A percentile compares a stretch with the other conserved stretches of the same genome.
phyloP scores from a whole-genome alignment of 2,797 vertebrate species.

The Etheostoma nigrum region DNA sequence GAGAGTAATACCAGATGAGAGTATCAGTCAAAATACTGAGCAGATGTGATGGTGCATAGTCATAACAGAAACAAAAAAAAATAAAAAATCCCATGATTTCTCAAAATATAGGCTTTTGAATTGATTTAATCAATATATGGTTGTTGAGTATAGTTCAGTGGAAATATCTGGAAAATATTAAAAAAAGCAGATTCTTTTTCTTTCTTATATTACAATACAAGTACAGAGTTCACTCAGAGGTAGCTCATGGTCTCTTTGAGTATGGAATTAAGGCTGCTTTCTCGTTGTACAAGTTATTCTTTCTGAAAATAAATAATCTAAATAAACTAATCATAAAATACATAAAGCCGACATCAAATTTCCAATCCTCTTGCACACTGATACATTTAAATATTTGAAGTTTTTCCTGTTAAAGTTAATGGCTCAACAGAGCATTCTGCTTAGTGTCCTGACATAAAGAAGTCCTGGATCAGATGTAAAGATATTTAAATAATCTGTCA shows the following conservation, averaged over 20 bases:
- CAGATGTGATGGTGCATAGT: slow-evolving; percentile 71
- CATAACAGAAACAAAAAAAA: slow-evolving; percentile 44
- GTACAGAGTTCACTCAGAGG: slow-evolving; percentile 12
- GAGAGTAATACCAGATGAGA: slow-evolving; percentile 75
- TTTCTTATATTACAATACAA: neutral
- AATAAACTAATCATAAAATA: neutral
- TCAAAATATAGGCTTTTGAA: slow-evolving; percentile 25
- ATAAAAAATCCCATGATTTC: slow-evolving; percentile 26
- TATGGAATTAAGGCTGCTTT: neutral
- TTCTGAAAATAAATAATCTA: neutral
- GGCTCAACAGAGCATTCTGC: slow-evolving; percentile 22
- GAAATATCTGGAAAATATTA: slow-evolving; percentile 9
- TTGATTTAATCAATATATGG: neutral
- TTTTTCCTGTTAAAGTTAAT: slow-evolving; percentile 6
- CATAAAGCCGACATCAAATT: slow-evolving; percentile 6
- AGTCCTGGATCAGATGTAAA: slow-evolving; percentile 21
- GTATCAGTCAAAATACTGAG: slow-evolving; percentile 72
- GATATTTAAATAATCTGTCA: slow-evolving; percentile 34
- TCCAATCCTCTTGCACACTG: neutral
- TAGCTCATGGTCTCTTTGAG: neutral
- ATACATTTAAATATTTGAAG: neutral
- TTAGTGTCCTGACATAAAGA: slow-evolving; percentile 23
- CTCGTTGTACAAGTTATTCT: neutral
- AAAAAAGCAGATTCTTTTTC: neutral
- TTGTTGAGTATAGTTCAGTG: neutral